Conservation (phyloP, 2,113 vertebrate genomes). For the Prunella fulvescens region DNA sequence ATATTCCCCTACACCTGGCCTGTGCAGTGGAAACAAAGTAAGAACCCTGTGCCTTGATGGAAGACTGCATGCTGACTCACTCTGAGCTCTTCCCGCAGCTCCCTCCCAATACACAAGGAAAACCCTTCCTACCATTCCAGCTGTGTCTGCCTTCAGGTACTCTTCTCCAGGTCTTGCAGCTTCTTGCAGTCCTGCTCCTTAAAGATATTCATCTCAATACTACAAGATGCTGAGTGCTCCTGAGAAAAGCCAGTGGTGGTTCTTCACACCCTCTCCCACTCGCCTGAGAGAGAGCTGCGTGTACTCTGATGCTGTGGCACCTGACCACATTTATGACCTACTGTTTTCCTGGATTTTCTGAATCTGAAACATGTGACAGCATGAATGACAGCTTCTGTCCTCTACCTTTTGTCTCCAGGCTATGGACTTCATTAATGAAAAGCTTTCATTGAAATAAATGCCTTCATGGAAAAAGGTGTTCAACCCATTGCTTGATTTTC, state of each 20-base stretch:
- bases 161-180: not conserved
- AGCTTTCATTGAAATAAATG: not conserved
- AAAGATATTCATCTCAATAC: not conserved
- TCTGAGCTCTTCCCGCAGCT: not conserved
- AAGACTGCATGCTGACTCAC: not conserved
- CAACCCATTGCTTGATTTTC: not conserved
- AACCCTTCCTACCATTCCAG: constrained; percentile 40
- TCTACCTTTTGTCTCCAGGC: not conserved
- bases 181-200: not conserved
- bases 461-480: not conserved
- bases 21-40: not conserved
- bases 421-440: not conserved
- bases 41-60: not conserved
- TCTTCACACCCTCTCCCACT: not conserved
- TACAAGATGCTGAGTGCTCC: constrained; percentile 10
- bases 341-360: constrained; percentile 4
- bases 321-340: not conserved
- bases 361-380: not conserved
- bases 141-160: constrained; percentile 30
- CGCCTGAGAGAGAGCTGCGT: not conserved
- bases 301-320: not conserved
- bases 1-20: not conserved
- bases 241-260: not conserved
- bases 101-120: constrained; percentile 9
- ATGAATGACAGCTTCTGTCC: not conserved